Percentiles rank a stretch among this genome's conserved stretches.
These are phyloP conservation scores for Drosophila asahinai DNA, from an alignment of 1,140 invertebrate genomes.

Conservation along the genomic window DNA sequence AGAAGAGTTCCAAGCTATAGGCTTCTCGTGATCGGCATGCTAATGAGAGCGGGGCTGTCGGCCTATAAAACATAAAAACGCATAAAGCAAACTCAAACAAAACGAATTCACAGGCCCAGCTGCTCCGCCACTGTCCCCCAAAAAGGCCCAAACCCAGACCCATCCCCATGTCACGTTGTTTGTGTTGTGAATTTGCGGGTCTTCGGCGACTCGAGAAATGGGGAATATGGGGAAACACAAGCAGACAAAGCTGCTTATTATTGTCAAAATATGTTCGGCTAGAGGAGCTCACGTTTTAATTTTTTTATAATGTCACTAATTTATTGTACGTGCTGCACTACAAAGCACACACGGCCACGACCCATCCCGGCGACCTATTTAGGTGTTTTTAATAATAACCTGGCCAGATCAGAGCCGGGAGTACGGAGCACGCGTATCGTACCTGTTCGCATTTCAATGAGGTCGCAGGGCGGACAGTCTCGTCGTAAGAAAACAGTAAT, in stretches of 20 bases:
- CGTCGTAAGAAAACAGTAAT: slow-evolving; percentile 1
- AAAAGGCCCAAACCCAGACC: neutral
- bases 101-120: slow-evolving; percentile 59
- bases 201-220: slow-evolving; percentile 20
- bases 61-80: slow-evolving; percentile 75
- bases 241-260: slow-evolving; percentile 68
- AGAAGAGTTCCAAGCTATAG: slow-evolving; percentile 57
- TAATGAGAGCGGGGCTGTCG: slow-evolving; percentile 54
- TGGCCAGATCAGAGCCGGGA: slow-evolving; percentile 37
- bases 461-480: slow-evolving; percentile 26
- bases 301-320: slow-evolving; percentile 83
- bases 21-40: slow-evolving; percentile 71
- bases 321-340: slow-evolving; percentile 82
- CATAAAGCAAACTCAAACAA: slow-evolving; percentile 59
- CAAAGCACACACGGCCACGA: slow-evolving; percentile 64
- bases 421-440: slow-evolving; percentile 14
- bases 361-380: slow-evolving; percentile 68
- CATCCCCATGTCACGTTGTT: slow-evolving; percentile 68
- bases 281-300: slow-evolving; percentile 78
- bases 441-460: slow-evolving; percentile 69
- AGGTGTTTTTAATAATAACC: slow-evolving; percentile 79
- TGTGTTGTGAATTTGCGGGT: slow-evolving; percentile 69
- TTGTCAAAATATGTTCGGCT: slow-evolving; percentile 70
- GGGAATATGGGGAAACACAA: slow-evolving; percentile 26
- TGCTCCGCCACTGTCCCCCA: slow-evolving; percentile 18